Evolutionary conservation across 2,113 vertebrate genomes (phyloP).

Genomic region (Trinectes maculatus): DNA sequence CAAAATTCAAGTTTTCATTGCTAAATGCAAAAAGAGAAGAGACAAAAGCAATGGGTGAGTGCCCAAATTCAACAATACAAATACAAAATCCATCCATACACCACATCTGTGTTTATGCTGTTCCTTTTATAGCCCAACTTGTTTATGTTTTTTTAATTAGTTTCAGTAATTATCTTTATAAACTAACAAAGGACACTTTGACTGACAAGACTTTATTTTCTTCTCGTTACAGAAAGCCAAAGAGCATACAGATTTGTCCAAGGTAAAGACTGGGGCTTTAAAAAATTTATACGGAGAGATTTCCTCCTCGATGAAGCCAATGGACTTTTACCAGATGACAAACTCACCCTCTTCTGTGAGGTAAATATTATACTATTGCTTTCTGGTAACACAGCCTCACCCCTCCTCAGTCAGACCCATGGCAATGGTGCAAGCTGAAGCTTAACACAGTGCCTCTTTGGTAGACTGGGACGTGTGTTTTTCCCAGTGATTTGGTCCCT

Average conservation of each 20-base stretch:
- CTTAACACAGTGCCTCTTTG: neutral
- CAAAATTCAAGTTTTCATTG: constrained; percentile 99
- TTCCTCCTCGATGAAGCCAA: constrained; percentile 99
- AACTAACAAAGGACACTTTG: neutral
- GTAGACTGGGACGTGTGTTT: neutral
- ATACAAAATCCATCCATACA: no score
- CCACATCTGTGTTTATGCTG: neutral
- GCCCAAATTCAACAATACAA: neutral
- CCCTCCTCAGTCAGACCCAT: neutral
- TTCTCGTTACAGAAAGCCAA: constrained; percentile 91
- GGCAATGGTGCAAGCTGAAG: neutral
- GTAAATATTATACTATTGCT: constrained; percentile 72
- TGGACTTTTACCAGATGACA: constrained; percentile 97
- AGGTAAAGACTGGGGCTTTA: constrained; percentile 99
- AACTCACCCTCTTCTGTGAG: constrained; percentile 98
- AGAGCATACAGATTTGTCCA: constrained; percentile 99
- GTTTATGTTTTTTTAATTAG: neutral
- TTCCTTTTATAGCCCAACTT: neutral
- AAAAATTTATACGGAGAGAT: constrained; percentile 98
- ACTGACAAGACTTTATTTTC: neutral
- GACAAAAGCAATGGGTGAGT: constrained; percentile 99
- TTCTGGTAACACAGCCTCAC: neutral
- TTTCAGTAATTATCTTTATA: neutral
- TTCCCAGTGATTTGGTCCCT: neutral
- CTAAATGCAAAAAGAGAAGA: constrained; percentile 97